Evolutionary conservation across 92 coral and sea anemone genomes (phyloP).

Genomic region (Parazoanthus atlanticus): DNA sequence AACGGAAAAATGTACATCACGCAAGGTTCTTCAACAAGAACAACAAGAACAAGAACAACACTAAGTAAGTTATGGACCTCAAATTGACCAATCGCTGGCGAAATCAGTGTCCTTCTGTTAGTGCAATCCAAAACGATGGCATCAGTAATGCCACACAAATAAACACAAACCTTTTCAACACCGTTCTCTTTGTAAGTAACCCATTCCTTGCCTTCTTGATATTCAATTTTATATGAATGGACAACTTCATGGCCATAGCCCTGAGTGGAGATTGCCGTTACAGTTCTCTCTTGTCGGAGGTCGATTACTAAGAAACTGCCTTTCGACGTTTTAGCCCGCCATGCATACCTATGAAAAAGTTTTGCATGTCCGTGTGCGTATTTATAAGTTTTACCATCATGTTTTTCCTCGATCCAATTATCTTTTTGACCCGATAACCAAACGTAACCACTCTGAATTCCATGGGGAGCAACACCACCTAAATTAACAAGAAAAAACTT

Average conservation of each 20-base stretch:
- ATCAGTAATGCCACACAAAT: neutral
- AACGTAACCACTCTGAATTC: neutral
- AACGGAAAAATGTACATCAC: no score
- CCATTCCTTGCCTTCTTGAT: neutral
- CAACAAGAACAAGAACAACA: no score
- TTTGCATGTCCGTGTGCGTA: neutral
- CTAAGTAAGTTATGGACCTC: no score
- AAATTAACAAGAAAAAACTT: neutral
- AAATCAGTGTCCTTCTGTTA: neutral
- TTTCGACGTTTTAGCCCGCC: neutral
- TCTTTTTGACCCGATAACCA: neutral
- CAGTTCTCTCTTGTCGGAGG: neutral
- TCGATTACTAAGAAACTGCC: neutral
- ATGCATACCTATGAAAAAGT: neutral
- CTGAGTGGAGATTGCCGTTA: neutral
- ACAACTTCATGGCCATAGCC: neutral
- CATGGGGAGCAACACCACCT: neutral
- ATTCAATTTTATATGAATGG: neutral
- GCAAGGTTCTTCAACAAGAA: no score
- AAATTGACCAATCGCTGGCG: neutral
- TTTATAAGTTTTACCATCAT: neutral
- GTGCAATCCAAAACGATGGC: neutral
- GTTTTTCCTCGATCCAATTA: neutral
- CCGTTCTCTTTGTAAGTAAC: neutral
- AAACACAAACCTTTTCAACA: neutral